phyloP scores from a whole-genome alignment of 1,140 invertebrate genomes.

The Stegodyphus mimosarum region DNA sequence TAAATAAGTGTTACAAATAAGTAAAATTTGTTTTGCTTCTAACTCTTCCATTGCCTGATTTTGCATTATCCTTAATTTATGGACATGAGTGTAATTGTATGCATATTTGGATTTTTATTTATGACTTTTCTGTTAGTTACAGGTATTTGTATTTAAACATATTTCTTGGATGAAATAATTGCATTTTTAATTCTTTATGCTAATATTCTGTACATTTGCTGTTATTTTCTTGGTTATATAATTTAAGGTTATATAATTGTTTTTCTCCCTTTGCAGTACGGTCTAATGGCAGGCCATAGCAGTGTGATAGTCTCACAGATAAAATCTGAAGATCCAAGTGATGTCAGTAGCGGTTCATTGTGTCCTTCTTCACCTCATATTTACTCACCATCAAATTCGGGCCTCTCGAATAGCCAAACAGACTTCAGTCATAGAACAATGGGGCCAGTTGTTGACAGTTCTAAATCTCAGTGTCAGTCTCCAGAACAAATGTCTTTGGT shows the following conservation, averaged over 20 bases:
- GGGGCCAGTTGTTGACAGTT: constrained; percentile 57
- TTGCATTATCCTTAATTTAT: too few species aligned
- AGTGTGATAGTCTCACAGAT: constrained; percentile 62
- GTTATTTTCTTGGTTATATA: background rate
- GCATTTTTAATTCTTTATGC: too few species aligned
- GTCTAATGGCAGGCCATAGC: constrained; percentile 53
- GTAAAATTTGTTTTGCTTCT: too few species aligned
- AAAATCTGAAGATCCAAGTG: constrained; percentile 61
- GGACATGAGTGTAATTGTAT: too few species aligned
- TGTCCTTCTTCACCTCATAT: constrained; percentile 56
- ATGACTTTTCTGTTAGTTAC: too few species aligned
- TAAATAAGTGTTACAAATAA: too few species aligned
- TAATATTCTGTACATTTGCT: background rate
- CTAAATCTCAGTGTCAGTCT: constrained; percentile 47
- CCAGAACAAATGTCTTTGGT: constrained; percentile 48
- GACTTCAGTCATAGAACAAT: constrained; percentile 54
- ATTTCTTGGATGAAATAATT: too few species aligned
- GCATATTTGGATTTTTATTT: too few species aligned
- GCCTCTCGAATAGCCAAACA: constrained; percentile 58
- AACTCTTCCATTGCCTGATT: too few species aligned
- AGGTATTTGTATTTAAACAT: too few species aligned
- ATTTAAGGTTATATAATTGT: background rate
- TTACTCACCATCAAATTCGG: constrained; percentile 56
- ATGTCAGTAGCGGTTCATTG: constrained; percentile 52
- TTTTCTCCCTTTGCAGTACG: constrained; percentile 16